Evolutionary conservation across 1,140 invertebrate genomes (phyloP), one percentile per base, ranked within the genome.

Genomic region (Zaprionus lachaisei): DNA sequence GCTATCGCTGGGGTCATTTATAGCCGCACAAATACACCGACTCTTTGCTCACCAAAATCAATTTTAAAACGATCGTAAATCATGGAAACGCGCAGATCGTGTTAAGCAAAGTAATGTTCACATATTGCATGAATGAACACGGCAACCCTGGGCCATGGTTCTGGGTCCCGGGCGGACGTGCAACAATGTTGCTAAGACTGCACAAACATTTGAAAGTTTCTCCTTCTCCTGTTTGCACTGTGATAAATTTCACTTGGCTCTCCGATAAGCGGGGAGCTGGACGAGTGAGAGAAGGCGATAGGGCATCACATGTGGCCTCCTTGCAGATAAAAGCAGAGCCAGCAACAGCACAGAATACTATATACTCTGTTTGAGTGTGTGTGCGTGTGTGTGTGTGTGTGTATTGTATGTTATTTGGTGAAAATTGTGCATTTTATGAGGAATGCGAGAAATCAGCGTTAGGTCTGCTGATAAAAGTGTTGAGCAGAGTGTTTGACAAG

Each of bases 101-200:
- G 17, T 34, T 22, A 51, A 11, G 9, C 9, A 20, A 49, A 17
- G 44, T 6, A 15, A 55, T 55, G 14, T 7, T 28, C 77, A 74
- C 54, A 80, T 76, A 79, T 83, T 51, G 72, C 71, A 71, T 81
- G 78, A 89, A 83, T 89, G 71, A 71, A 67, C 41, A 67, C 41
- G 17, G 28, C 14, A 34, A 22, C 14, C 34, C 14, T 58, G 66
- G 41, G 14, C 6, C 41, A 0, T 9, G 41, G n/a, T 7, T 31
- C 28, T 31, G 28, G 7, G 7, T 2, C 7, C 28, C 7, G 28
- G 15, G n/a, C n/a, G 41, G 24, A 60, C 60, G 51, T 72, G 84
- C 85, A 89, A 89, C 85, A 89, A 77, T 89, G 85, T 89, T 89
- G 85, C 85, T 77, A 85, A 89, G 85, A 79, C 86, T 80, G 44